Percentiles rank a stretch among this genome's conserved stretches.
phyloP scores from a whole-genome alignment of 2,888 invertebrate species.

The Smittia sp. region DNA sequence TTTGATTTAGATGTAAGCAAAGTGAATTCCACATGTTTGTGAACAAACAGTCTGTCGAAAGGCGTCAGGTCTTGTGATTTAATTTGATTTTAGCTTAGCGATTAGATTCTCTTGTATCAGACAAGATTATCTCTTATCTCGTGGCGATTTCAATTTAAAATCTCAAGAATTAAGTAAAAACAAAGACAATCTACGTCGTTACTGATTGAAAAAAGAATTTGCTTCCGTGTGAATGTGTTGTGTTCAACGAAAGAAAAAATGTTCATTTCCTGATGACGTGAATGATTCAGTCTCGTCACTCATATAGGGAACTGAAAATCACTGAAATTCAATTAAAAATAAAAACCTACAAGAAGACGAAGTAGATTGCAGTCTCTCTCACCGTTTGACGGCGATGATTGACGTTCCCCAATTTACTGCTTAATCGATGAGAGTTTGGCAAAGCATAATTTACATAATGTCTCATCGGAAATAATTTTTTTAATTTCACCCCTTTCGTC shows the following conservation, averaged over 20 bases:
- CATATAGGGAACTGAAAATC: too few relatives aligned
- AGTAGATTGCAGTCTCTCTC: too few relatives aligned
- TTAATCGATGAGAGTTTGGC: background rate
- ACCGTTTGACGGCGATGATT: too few relatives aligned
- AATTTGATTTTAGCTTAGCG: background rate
- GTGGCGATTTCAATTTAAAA: background rate
- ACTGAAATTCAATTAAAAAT: too few relatives aligned
- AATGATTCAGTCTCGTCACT: too few relatives aligned
- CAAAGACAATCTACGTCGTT: background rate
- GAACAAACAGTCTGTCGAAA: background rate
- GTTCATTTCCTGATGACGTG: too few relatives aligned
- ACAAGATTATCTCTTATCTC: background rate
- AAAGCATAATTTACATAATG: background rate
- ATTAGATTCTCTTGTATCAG: background rate
- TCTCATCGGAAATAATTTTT: conserved; percentile 3
- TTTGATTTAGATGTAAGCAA: conserved; percentile 20
- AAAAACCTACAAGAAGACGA: too few relatives aligned
- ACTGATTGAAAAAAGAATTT: too few relatives aligned
- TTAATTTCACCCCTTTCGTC: background rate
- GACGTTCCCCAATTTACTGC: background rate
- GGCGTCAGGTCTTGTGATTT: conserved; percentile 1
- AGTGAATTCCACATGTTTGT: background rate
- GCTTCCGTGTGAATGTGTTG: too few relatives aligned
- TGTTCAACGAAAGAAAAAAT: too few relatives aligned
- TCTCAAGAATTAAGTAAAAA: background rate